Base-by-base conservation (phyloP, 1,140 invertebrate genomes). In the Drosophila auraria region DNA sequence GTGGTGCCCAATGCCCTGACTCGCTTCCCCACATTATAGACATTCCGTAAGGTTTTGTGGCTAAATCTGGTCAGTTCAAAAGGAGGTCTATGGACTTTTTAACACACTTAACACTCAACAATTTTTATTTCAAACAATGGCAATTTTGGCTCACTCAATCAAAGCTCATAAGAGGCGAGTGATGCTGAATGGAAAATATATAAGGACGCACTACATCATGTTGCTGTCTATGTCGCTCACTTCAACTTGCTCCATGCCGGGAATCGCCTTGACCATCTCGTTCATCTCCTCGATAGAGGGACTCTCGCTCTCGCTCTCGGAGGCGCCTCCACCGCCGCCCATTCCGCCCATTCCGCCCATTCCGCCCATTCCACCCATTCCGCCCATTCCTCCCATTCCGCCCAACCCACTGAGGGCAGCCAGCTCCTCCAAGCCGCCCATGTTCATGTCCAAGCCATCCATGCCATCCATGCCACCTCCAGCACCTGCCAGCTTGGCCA, bases 201-300 rank as follows among this genome's bases (percentile, higher is more conserved):
- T 17, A 4, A 36, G 8, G 14, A 20, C 9, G 0, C 17, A 2
- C 25, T 63, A 80, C 17, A 87, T 20, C 9, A 68, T 47, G 17
- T 23, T 72, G 64, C 74, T 65, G 42, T 89, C 84, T 8, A 89
- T 89, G 50, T 89, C 84, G 3, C 66, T 68, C 5, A 89, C 84
- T 3, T 83, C 74, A 1, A 89, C 84, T 23, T 90, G 38, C 59
- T 90, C 84, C 84, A 89, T 82, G 33, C 84, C 84, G 53, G 84
- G 81, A 50, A 87, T 87, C 15, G 57, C 45, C 50, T 80, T 73
- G n/a, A 87, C 86, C 11, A 87, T 68, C 23, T 74, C 74, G 33
- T 84, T 87, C 63, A 87, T 80, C 5, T 87, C 86, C 11, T 53
- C 51, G 42, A 61, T 50, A 25, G 51, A 6, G 30, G 64, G 64